Conservation (phyloP, 2,888 invertebrate species). For the Meghimatium bilineatum region DNA sequence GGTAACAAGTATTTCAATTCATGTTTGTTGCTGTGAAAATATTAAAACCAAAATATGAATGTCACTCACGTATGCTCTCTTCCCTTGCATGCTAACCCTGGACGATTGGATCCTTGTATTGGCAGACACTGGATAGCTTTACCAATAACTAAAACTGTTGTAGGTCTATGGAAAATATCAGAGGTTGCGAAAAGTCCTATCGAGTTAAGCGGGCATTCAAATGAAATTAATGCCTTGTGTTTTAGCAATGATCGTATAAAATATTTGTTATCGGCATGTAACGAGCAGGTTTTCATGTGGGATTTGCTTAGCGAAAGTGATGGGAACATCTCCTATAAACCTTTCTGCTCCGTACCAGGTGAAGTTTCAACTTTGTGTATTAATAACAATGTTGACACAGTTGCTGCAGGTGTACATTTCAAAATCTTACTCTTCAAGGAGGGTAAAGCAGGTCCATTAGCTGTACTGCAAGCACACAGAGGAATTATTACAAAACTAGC, state of each 20-base stretch:
- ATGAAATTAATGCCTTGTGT: constrained; percentile 62
- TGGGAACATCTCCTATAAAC: constrained; percentile 58
- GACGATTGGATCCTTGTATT: constrained; percentile 50
- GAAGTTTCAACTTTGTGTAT: constrained; percentile 63
- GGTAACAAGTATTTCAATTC: constrained; percentile 13
- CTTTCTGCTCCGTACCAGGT: constrained; percentile 66
- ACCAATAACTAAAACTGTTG: constrained; percentile 61
- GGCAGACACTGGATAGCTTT: constrained; percentile 67
- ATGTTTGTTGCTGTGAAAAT: neutral
- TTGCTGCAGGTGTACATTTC: constrained; percentile 68
- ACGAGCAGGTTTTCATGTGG: constrained; percentile 75
- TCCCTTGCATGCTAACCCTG: constrained; percentile 49
- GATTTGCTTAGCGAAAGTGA: constrained; percentile 62
- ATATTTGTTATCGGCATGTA: constrained; percentile 70
- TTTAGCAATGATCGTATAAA: constrained; percentile 62
- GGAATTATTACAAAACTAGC: constrained; percentile 68
- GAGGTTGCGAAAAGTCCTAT: constrained; percentile 2
- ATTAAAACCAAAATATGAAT: constrained; percentile 26
- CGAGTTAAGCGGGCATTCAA: constrained; percentile 68
- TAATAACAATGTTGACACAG: constrained; percentile 63
- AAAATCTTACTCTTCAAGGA: constrained; percentile 67
- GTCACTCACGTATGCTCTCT: constrained; percentile 36
- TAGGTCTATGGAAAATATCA: constrained; percentile 65
- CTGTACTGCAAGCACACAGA: constrained; percentile 70
- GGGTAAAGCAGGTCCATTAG: constrained; percentile 55